Evolutionary conservation across 2,113 vertebrate species (phyloP).

Genomic region (Crotalus viridis): DNA sequence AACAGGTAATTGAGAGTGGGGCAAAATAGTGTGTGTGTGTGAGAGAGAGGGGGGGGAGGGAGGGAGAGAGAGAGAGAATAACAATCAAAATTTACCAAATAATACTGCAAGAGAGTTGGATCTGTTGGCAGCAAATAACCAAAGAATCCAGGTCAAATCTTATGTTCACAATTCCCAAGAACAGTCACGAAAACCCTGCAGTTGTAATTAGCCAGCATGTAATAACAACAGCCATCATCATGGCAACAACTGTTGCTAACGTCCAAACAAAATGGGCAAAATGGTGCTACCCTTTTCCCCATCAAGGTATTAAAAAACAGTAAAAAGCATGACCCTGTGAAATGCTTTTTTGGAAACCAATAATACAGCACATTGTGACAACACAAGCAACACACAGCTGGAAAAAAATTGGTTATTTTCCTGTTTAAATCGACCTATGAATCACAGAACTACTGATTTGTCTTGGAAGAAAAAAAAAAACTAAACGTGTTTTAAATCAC

Average conservation of each 20-base stretch:
- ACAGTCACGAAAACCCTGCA: not conserved
- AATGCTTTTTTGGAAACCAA: not conserved
- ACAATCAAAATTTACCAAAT: not conserved
- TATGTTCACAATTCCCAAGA: not conserved
- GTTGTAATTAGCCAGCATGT: not conserved
- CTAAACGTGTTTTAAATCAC: not conserved
- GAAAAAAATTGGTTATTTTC: not conserved
- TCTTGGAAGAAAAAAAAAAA: too few species aligned
- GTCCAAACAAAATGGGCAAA: not conserved
- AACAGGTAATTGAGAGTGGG: not conserved
- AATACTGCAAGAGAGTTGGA: not conserved
- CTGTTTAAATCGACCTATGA: not conserved
- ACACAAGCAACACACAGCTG: not conserved
- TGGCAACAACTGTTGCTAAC: not conserved
- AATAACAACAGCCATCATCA: not conserved
- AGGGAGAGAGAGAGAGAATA: not conserved
- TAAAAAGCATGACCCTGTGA: not conserved
- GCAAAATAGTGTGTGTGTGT: not conserved
- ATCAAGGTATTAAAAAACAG: not conserved
- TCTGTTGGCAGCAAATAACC: not conserved
- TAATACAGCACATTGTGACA: not conserved
- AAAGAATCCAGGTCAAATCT: not conserved
- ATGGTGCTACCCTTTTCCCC: not conserved
- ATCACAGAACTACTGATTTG: not conserved
- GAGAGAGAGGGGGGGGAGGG: too few species aligned